Conservation (phyloP, 1,140 invertebrate species). For the Saxidomus purpurata region DNA sequence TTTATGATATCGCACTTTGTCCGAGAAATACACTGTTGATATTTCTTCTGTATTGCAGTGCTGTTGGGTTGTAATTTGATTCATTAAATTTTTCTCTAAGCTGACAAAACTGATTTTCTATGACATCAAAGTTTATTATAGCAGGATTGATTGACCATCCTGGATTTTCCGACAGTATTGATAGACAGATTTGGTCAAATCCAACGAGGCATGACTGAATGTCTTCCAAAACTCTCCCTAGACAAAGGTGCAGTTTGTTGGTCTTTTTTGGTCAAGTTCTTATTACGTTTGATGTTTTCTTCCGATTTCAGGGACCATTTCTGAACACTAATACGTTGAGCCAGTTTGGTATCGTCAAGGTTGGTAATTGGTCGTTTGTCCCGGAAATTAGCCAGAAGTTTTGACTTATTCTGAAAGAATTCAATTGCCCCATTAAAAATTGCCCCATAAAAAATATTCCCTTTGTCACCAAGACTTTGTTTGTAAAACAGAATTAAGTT, state of each 20-base stretch:
- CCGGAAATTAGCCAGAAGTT: neutral
- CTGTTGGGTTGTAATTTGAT: conserved; percentile 31
- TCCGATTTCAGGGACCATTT: conserved; percentile 35
- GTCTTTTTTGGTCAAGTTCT: neutral
- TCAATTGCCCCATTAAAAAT: conserved; percentile 28
- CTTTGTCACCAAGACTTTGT: conserved; percentile 10
- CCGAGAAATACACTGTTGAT: conserved; percentile 44
- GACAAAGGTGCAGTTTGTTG: neutral
- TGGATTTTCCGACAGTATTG: neutral
- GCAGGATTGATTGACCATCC: conserved; percentile 21
- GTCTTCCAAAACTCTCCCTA: conserved; percentile 22
- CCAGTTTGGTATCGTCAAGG: neutral
- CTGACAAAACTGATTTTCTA: conserved; percentile 33
- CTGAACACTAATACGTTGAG: neutral
- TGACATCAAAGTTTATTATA: conserved; percentile 33
- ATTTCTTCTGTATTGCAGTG: conserved; percentile 31
- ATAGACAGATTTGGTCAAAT: conserved; percentile 17
- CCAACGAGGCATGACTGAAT: conserved; percentile 30
- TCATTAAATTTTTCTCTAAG: conserved; percentile 46
- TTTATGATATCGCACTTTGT: neutral
- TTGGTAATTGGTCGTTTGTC: conserved; percentile 37
- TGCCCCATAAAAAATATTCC: neutral
- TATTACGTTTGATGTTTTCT: neutral
- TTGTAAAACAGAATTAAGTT: conserved; percentile 28
- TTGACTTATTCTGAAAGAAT: conserved; percentile 6